Percentiles rank a stretch among this genome's conserved stretches.
Conservation (phyloP, 2,888 invertebrate species). For the Cylloceria caligata region DNA sequence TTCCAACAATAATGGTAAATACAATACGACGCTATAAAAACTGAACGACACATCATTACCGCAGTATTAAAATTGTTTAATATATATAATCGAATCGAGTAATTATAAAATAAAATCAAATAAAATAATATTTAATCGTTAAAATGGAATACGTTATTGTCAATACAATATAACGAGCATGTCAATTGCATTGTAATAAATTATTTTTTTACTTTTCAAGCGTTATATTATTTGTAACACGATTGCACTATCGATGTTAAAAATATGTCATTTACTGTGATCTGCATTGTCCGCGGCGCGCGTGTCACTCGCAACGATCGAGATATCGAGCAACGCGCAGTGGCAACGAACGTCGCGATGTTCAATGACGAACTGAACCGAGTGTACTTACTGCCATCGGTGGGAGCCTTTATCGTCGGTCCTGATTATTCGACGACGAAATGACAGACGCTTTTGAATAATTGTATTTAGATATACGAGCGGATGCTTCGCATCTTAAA, state of each 20-base stretch:
- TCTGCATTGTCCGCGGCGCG: slow-evolving; percentile 35
- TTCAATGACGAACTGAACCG: slow-evolving; percentile 72
- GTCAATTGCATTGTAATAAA: not conserved
- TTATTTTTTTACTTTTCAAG: not conserved
- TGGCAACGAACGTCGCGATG: slow-evolving; percentile 67
- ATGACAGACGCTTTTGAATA: not conserved
- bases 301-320: slow-evolving; percentile 20
- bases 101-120: no score
- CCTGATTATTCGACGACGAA: slow-evolving; percentile 1
- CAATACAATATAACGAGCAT: not conserved
- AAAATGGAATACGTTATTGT: no score
- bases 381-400: slow-evolving; percentile 51
- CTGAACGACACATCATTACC: not conserved
- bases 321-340: not conserved
- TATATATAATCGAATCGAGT: no score
- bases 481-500: not conserved
- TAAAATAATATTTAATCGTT: no score
- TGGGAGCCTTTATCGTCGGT: slow-evolving; percentile 26
- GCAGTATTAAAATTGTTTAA: not conserved
- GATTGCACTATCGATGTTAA: not conserved
- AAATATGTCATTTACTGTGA: not conserved
- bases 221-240: not conserved
- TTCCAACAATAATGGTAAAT: not conserved
- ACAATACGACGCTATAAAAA: not conserved
- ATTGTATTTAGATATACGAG: not conserved